Evolutionary conservation across 2,797 vertebrate genomes (phyloP).

Genomic region (Masticophis lateralis): DNA sequence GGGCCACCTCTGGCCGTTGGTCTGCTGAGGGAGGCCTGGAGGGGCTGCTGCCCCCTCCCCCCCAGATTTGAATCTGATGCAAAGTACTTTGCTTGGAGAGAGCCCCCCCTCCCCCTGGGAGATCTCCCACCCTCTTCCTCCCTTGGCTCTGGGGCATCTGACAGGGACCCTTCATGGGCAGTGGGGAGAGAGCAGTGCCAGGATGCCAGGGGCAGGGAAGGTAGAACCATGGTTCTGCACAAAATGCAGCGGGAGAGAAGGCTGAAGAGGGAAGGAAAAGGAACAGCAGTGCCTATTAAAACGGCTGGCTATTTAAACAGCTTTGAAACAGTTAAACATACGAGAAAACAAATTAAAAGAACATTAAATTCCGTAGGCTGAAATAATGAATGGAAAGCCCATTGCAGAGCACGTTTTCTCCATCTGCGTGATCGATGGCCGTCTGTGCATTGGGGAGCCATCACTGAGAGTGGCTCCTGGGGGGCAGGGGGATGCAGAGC

Average conservation of each 20-base stretch:
- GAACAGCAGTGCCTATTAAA: neutral
- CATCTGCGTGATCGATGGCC: neutral
- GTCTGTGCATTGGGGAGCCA: neutral
- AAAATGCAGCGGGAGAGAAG: neutral
- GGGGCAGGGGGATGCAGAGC: neutral
- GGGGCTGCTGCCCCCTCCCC: neutral
- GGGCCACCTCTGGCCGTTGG: too few relatives aligned
- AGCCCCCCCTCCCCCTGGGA: accelerated
- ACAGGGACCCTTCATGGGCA: neutral
- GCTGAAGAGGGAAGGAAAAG: neutral
- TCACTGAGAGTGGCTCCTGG: accelerated
- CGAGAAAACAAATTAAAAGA: neutral
- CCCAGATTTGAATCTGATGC: neutral
- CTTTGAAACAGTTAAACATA: too few relatives aligned
- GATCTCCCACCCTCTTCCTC: neutral
- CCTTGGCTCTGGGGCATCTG: neutral
- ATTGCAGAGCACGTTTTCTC: neutral
- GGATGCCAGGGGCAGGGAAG: neutral
- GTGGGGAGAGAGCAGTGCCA: too few relatives aligned
- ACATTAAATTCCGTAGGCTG: neutral
- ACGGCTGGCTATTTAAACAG: neutral
- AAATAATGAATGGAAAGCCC: neutral
- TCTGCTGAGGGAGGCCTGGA: neutral
- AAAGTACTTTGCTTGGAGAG: neutral
- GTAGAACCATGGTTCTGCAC: neutral